Percentiles rank a stretch among this genome's conserved stretches.
phyloP scores from a whole-genome alignment of 2,113 vertebrate species.

The Ailuropoda melanoleuca region DNA sequence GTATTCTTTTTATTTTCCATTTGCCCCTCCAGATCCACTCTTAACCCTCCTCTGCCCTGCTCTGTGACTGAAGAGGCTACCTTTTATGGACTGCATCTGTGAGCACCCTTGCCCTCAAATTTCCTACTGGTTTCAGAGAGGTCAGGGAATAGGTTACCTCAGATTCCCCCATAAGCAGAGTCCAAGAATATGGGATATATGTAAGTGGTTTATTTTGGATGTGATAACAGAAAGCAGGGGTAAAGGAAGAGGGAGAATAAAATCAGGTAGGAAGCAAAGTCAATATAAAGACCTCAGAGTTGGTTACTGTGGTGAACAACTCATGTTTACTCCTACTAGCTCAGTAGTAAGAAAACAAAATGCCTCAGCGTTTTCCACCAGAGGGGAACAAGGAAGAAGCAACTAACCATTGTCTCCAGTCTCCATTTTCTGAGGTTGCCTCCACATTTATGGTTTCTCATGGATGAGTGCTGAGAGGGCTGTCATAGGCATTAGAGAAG shows the following conservation, averaged over 20 bases:
- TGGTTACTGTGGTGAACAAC: not conserved
- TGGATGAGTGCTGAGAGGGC: not conserved
- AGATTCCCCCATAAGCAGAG: not conserved
- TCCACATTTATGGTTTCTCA: not conserved
- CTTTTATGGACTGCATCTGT: not conserved
- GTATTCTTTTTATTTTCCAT: not conserved
- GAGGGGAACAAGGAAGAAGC: not conserved
- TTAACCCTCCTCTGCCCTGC: not conserved
- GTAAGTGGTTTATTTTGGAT: not conserved
- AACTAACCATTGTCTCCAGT: not conserved
- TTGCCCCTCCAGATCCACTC: no score
- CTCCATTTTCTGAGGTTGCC: not conserved
- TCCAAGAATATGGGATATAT: not conserved
- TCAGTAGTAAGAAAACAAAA: not conserved
- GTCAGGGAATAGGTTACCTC: not conserved
- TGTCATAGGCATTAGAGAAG: not conserved
- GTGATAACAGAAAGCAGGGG: not conserved
- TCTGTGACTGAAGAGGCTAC: not conserved
- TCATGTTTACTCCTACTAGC: not conserved
- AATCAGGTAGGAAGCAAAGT: not conserved
- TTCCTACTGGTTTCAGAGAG: not conserved
- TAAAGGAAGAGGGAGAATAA: not conserved
- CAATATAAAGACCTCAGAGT: not conserved
- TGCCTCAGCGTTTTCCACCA: not conserved
- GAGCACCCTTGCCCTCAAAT: not conserved